Base-by-base conservation (phyloP, 2,888 invertebrate genomes). In the Matsumyia berberina region DNA sequence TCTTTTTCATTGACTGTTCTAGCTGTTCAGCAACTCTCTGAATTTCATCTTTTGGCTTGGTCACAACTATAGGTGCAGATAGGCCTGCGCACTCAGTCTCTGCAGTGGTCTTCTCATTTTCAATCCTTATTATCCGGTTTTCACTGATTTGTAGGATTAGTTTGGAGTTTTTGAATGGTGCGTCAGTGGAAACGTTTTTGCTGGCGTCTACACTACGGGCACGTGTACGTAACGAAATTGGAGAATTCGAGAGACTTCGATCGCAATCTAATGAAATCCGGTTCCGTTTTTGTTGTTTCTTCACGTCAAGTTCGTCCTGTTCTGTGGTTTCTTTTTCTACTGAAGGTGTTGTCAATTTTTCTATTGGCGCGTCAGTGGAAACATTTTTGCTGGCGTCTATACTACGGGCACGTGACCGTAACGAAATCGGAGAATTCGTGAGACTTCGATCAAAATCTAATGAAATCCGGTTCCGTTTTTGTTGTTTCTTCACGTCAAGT, bases 1-100 rank as follows among this genome's bases (percentile, higher is more conserved):
- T 76, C 2, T 76, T 76, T 6, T 57, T 58, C 3, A 76, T 76
- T 17, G 66, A 76, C 2, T 39, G 24, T 3, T 76, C 66, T 8
- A 76, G 19, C 12, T 76, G 76, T 31, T 73, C 72, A 1, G 29
- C 72, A 51, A 73, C 39, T 49, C 15, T 33, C n/a, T 44, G 42
- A 9, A 53, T 19, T 17, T 62, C 62, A 39, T 73, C 64, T 9
- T 58, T 31, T 5, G 37, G 17, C 11, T 51, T 55, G 33, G 2
- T 35, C 17, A 39, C 51, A n/a, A 8, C 6, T 58, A 37, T 15
- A 15, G 37, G 15, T 3, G 11, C 8, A 15, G 3, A 6, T 17
- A 11, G 2, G 2, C 29, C 42, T 15, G 49, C 0, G 11, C 1
- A 5, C 1, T 37, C 35, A 37, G 12, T 8, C 15, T 9, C 6